Base-by-base conservation (phyloP, 1,140 invertebrate genomes). In the Tetramorium parvispinum region DNA sequence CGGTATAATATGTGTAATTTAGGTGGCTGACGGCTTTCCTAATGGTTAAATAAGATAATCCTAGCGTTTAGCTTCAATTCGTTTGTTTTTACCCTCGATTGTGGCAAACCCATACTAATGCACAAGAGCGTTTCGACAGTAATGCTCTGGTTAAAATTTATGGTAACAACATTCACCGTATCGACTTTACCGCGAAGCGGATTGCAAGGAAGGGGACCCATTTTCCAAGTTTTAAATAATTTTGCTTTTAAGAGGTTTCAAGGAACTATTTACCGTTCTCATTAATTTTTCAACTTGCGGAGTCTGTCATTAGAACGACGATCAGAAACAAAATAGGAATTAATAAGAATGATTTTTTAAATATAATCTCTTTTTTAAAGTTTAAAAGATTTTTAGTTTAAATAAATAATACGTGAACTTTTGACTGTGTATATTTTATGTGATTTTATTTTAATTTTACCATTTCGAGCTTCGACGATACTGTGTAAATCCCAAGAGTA, bases 181-280 rank as follows among this genome's bases (percentile, higher is more conserved):
- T 46, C 40, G 24, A 65, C 18, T 46, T 61, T 43, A 49, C 16
- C 18, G 18, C 40, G 11, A 32, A 78, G 40, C 65, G 21, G 40
- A 68, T 46, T 66, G 0, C 2, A 2, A 18, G 8, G 3, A n/a
- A 65, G 13, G 8, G 11, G 16, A 59, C 6, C 6, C 11, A 63
- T 77, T 24, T 77, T 59, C 13, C 16, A 77, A 77, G 24, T 77
- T 77, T 61, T 43, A 77, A 77, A 43, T 43, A 77, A 75, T 75
- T 75, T 57, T 2, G 18, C n/a, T 73, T 73, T 32, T 21, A 75
- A 21, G 13, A 11, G 46, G 11, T 11, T 75, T n/a, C 11, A 32
- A 55, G n/a, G 21, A 55, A 75, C 46, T 55, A 75, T 75, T n/a
- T 75, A 24, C 27, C 6, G 49, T 37, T 57, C 13, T 24, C 40